Base-by-base conservation (phyloP, 2,888 invertebrate species). In the Cephalotes varians region DNA sequence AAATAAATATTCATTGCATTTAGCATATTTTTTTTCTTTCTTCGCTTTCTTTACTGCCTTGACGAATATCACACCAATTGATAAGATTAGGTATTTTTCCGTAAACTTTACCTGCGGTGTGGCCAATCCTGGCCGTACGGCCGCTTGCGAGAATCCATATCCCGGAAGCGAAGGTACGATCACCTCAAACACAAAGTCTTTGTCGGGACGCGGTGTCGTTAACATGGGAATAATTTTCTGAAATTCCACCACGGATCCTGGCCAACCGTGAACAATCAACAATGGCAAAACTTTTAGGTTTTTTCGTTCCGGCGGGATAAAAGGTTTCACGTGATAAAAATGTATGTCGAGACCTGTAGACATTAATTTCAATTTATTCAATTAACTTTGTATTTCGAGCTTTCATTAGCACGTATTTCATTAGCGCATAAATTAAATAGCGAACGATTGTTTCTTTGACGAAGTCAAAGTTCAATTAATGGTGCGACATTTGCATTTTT, bases 191-290 rank as follows among this genome's bases (percentile, higher is more conserved):
- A 96, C 96, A 89, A 96, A 96, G 58, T 96, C 95, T 34, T 95
- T 93, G 65, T 95, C 95, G 0, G 95, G 91, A 6, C 94, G 94
- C 0, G 95, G 95, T 0, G 95, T 95, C 0, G 95, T 96, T 49
- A 98, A 93, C 81, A 96, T 91, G 0, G 97, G 97, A 76, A 98
- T 96, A 25, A 97, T 93, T 77, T 97, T 97, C 92, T 97, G 97
- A 93, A 98, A 98, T 94, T 98, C 98, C 5, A 97, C 95, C 1
- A 98, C 94, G 0, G 97, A 97, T 2, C 98, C 97, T 0, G 98
- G 98, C 98, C 98, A 98, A 28, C 98, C 98, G 89, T 98, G 98
- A 21, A 97, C 93, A 64, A 98, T 81, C 4, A 98, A 93, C 12
- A 98, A 86, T 0, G 98, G 98, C 0, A 97, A 88, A 2, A 96